Evolutionary conservation across 2,888 invertebrate genomes (phyloP).

Genomic region (Hybos culiciformis): DNA sequence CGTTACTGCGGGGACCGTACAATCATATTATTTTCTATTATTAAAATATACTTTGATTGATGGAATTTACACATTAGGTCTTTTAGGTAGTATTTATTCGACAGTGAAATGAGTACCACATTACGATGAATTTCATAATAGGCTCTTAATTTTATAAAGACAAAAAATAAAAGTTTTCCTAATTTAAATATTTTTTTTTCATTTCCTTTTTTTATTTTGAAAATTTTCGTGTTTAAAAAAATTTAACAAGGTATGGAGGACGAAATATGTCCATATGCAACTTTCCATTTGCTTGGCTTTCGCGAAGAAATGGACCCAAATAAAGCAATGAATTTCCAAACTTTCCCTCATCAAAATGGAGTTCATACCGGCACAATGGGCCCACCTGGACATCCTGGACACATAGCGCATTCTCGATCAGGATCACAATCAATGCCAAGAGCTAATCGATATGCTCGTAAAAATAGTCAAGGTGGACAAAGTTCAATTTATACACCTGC

Average conservation of each 20-base stretch:
- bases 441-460: slow-evolving; percentile 56
- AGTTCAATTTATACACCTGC: slow-evolving; percentile 71
- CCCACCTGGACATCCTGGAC: slow-evolving; percentile 63
- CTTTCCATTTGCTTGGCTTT: slow-evolving; percentile 89
- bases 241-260: slow-evolving; percentile 82
- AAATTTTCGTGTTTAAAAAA: too few relatives aligned
- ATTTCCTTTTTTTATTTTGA: too few relatives aligned
- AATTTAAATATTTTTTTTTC: too few relatives aligned
- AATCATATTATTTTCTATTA: too few relatives aligned
- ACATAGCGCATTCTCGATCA: slow-evolving; percentile 68
- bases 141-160: too few relatives aligned
- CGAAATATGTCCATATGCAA: slow-evolving; percentile 93
- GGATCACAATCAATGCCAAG: slow-evolving; percentile 81
- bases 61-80: too few relatives aligned
- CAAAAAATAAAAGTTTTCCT: too few relatives aligned
- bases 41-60: too few relatives aligned
- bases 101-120: too few relatives aligned
- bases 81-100: too few relatives aligned
- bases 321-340: slow-evolving; percentile 81
- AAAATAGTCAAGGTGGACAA: slow-evolving; percentile 66
- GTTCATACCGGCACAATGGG: slow-evolving; percentile 69
- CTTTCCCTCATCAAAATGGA: slow-evolving; percentile 62
- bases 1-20: too few relatives aligned
- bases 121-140: too few relatives aligned
- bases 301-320: slow-evolving; percentile 90